Percentiles rank a stretch among this genome's conserved stretches.
Conservation (phyloP, 2,888 invertebrate genomes). For the Hermodice carunculata region DNA sequence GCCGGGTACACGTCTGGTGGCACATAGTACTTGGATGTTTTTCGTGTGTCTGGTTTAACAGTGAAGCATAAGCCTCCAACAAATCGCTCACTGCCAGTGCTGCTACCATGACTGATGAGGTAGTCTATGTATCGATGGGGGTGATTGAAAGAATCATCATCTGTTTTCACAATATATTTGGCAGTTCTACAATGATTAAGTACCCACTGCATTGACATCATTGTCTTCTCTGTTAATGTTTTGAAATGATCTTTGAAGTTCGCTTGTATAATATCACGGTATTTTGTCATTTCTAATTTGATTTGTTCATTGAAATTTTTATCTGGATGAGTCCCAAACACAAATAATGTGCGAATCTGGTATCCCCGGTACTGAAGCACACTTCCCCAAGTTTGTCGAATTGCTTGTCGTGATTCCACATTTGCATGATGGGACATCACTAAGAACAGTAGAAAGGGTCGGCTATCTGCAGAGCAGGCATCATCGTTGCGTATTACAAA, state of each 20-base stretch:
- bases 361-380: slow-evolving; percentile 33
- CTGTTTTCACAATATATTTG: slow-evolving; percentile 41
- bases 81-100: slow-evolving; percentile 11
- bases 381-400: slow-evolving; percentile 38
- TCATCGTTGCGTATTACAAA: too few species aligned
- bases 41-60: slow-evolving; percentile 38
- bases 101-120: slow-evolving; percentile 19
- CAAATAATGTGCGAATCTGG: slow-evolving; percentile 36
- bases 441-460: slow-evolving; percentile 34
- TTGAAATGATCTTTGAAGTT: slow-evolving; percentile 33
- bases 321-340: slow-evolving; percentile 40
- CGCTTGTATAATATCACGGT: slow-evolving; percentile 16
- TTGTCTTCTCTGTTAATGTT: slow-evolving; percentile 40
- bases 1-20: slow-evolving; percentile 30
- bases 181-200: slow-evolving; percentile 26
- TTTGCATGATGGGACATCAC: slow-evolving; percentile 39
- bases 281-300: slow-evolving; percentile 24
- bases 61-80: slow-evolving; percentile 46
- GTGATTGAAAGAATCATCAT: slow-evolving; percentile 44
- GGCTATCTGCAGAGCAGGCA: too few species aligned
- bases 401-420: slow-evolving; percentile 31
- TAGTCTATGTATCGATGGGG: slow-evolving; percentile 40
- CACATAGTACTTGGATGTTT: slow-evolving; percentile 36
- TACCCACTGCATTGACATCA: slow-evolving; percentile 36
- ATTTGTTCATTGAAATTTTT: slow-evolving; percentile 40